Conservation (phyloP, 2,888 invertebrate genomes). For the Hemaris fuciformis region DNA sequence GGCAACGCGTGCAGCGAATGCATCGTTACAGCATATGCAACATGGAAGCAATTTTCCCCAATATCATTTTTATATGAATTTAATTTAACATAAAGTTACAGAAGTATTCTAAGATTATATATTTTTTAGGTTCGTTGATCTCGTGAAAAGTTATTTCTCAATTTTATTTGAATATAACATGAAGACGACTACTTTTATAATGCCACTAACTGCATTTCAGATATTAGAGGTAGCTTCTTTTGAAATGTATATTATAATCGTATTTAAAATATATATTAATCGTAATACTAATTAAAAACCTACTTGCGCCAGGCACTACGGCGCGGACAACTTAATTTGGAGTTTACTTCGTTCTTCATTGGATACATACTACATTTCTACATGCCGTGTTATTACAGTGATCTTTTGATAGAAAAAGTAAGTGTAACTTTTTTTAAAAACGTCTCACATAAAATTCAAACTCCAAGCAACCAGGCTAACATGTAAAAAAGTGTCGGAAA, state of each 20-base stretch:
- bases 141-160: slow-evolving; percentile 41
- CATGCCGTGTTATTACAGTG: slow-evolving; percentile 63
- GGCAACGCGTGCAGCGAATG: background rate
- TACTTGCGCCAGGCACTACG: slow-evolving; percentile 46
- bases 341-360: slow-evolving; percentile 51
- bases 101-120: background rate
- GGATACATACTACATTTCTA: slow-evolving; percentile 49
- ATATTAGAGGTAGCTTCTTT: slow-evolving; percentile 45
- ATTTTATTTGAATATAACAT: slow-evolving; percentile 57
- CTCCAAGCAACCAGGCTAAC: too few species aligned
- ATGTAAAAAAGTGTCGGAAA: too few species aligned
- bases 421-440: background rate
- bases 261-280: background rate
- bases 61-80: background rate
- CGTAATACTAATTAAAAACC: background rate
- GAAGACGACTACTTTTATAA: slow-evolving; percentile 56
- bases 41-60: background rate
- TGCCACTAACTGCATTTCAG: slow-evolving; percentile 58
- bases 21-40: background rate
- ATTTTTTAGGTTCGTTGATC: slow-evolving; percentile 45
- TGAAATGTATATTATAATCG: slow-evolving; percentile 8
- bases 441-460: background rate
- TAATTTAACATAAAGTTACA: background rate
- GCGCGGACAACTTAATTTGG: slow-evolving; percentile 41
- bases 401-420: slow-evolving; percentile 63